Percentiles rank a stretch among this genome's conserved stretches.
Conservation (phyloP, 1,140 invertebrate species). For the Hirudo medicinalis region DNA sequence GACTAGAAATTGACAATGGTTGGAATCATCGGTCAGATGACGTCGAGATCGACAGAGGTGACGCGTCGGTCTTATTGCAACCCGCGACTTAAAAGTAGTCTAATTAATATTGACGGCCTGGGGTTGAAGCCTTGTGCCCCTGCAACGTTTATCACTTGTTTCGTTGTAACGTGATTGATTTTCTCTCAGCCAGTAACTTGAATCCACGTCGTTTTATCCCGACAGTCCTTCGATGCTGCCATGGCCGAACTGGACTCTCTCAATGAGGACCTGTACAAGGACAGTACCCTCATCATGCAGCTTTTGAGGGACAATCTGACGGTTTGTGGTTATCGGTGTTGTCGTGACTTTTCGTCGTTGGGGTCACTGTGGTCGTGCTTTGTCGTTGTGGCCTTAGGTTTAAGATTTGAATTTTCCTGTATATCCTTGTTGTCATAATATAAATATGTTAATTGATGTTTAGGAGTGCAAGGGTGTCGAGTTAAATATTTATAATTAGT, state of each 20-base stretch:
- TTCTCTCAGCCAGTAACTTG: background rate
- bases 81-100: too few relatives aligned
- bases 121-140: background rate
- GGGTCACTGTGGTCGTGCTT: too few relatives aligned
- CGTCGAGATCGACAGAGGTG: too few relatives aligned
- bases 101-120: background rate
- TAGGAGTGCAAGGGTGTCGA: too few relatives aligned
- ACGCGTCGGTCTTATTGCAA: too few relatives aligned
- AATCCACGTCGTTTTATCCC: background rate
- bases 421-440: too few relatives aligned
- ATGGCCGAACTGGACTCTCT: conserved; percentile 92
- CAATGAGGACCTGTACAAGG: conserved; percentile 94
- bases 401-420: too few relatives aligned
- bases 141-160: background rate
- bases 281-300: conserved; percentile 97
- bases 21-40: too few relatives aligned
- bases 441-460: too few relatives aligned
- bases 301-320: conserved; percentile 93
- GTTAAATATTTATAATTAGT: too few relatives aligned
- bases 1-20: too few relatives aligned
- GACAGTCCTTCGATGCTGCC: conserved; percentile 78
- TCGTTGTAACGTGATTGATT: background rate
- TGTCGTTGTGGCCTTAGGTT: too few relatives aligned
- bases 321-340: conserved; percentile 16
- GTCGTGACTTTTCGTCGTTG: background rate